Conservation (phyloP, 2,888 invertebrate genomes). For the Ctenicera cuprea region DNA sequence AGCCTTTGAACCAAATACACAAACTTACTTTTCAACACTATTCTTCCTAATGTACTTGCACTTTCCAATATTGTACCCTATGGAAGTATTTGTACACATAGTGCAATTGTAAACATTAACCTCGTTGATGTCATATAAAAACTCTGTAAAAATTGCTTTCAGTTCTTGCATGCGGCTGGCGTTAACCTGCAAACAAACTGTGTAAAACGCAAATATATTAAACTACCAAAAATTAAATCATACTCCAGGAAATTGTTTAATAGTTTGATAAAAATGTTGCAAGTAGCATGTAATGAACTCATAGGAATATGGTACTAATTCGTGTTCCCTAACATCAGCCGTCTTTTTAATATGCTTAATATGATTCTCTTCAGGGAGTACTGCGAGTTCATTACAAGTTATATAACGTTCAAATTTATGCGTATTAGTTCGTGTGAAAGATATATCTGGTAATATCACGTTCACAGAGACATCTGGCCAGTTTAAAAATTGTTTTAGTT, state of each 20-base stretch:
- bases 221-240: no score
- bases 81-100: slow-evolving; percentile 48
- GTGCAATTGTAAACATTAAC: slow-evolving; percentile 43
- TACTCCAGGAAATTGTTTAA: slow-evolving; percentile 42
- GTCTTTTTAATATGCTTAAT: slow-evolving; percentile 45
- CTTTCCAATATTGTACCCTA: slow-evolving; percentile 54
- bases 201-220: background rate
- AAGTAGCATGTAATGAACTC: slow-evolving; percentile 52
- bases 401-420: slow-evolving; percentile 54
- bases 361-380: slow-evolving; percentile 35
- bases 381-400: slow-evolving; percentile 40
- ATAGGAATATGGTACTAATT: slow-evolving; percentile 45
- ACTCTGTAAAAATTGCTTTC: slow-evolving; percentile 46
- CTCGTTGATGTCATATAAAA: slow-evolving; percentile 54
- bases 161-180: slow-evolving; percentile 35
- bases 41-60: slow-evolving; percentile 54
- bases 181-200: slow-evolving; percentile 42
- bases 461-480: slow-evolving; percentile 53
- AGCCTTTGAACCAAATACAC: background rate
- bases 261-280: slow-evolving; percentile 43
- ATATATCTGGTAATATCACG: slow-evolving; percentile 53
- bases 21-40: slow-evolving; percentile 43
- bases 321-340: background rate
- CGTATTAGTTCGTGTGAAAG: slow-evolving; percentile 48
- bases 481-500: slow-evolving; percentile 51